Conservation (phyloP, 2,113 vertebrate genomes). For the Podarcis muralis region DNA sequence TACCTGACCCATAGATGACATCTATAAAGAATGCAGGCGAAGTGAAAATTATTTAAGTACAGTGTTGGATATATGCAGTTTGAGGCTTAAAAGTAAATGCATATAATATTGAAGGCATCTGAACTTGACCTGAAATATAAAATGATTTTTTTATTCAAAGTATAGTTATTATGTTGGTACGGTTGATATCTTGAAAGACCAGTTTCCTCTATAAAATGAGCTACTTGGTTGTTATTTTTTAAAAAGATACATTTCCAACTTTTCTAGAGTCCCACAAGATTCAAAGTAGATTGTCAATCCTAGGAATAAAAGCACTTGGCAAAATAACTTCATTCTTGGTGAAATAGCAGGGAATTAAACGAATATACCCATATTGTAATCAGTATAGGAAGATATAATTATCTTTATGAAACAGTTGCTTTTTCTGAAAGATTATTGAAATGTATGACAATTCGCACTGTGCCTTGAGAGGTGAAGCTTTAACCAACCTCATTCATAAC, state of each 20-base stretch:
- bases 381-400: slow-evolving; percentile 11
- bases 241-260: neutral
- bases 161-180: neutral
- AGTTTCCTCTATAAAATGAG: neutral
- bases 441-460: neutral
- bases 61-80: neutral
- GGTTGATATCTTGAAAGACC: neutral
- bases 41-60: neutral
- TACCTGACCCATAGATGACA: neutral
- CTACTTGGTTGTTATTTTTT: neutral
- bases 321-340: neutral
- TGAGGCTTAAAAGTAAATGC: slow-evolving; percentile 2
- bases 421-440: slow-evolving; percentile 11
- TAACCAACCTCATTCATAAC: neutral
- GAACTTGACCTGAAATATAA: slow-evolving; percentile 17
- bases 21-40: slow-evolving; percentile 11
- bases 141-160: neutral
- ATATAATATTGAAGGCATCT: neutral
- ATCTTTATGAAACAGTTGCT: neutral
- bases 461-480: slow-evolving; percentile 22
- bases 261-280: neutral
- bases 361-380: neutral
- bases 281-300: neutral
- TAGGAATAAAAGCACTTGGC: neutral
- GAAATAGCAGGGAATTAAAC: neutral